Conservation (phyloP, 92 coral and sea anemone genomes). For the Hydrozoanthus gracilis region DNA sequence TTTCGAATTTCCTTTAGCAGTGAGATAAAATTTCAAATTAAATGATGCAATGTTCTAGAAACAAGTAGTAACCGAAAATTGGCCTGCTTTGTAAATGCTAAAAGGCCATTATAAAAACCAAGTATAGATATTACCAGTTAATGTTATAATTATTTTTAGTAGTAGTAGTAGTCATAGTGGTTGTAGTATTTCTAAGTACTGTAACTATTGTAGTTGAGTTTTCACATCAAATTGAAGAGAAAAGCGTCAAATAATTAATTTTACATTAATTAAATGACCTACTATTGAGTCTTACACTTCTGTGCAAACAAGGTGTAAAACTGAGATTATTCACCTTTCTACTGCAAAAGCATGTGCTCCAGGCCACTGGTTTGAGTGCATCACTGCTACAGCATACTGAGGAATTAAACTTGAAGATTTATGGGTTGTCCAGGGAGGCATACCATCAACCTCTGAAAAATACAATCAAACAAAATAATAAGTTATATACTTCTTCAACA, state of each 20-base stretch:
- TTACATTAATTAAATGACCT: too few relatives aligned
- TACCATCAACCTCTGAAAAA: conserved; percentile 87
- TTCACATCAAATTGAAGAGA: too few relatives aligned
- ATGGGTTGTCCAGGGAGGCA: conserved; percentile 95
- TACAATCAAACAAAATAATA: background rate
- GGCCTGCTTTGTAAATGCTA: too few relatives aligned
- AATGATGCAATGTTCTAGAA: background rate
- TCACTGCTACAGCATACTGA: conserved; percentile 89
- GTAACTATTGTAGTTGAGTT: too few relatives aligned
- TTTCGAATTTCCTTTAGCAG: conserved; percentile 88
- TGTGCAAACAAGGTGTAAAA: background rate
- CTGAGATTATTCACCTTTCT: conserved; percentile 76
- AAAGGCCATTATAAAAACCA: background rate
- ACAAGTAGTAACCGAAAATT: background rate
- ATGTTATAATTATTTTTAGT: background rate
- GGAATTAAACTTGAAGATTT: conserved; percentile 86
- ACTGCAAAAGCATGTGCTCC: conserved; percentile 98
- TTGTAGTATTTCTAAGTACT: too few relatives aligned
- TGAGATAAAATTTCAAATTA: background rate
- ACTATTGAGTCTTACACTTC: too few relatives aligned
- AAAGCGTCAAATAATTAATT: too few relatives aligned
- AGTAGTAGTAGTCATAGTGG: background rate
- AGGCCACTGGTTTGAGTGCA: conserved; percentile 98
- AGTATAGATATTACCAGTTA: background rate
- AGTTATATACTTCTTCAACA: too few relatives aligned